Percentiles rank a stretch among this genome's conserved stretches.
Conservation (phyloP, 2,797 vertebrate species). For the Neomorphus geoffroyi region DNA sequence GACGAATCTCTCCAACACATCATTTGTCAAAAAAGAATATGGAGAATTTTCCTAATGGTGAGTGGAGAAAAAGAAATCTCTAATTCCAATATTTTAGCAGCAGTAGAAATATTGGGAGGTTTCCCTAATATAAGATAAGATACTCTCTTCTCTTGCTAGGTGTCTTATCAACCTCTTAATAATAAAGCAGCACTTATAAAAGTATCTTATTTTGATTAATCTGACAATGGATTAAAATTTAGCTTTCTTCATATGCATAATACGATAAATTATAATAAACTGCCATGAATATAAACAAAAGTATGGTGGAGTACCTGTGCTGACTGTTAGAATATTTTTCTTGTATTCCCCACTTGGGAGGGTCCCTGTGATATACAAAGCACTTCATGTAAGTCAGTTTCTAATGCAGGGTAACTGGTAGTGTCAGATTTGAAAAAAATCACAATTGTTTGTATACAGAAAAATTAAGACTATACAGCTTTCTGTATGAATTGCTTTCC, state of each 20-base stretch:
- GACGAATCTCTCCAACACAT: not conserved
- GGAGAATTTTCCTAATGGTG: not conserved
- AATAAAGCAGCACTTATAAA: not conserved
- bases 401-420: not conserved
- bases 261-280: not conserved
- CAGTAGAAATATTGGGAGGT: not conserved
- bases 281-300: not conserved
- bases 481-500: not conserved
- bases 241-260: not conserved
- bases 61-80: not conserved
- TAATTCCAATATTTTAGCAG: not conserved
- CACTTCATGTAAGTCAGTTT: not conserved
- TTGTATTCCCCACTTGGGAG: not conserved
- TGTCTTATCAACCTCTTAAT: not conserved
- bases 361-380: not conserved
- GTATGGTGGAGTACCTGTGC: not conserved
- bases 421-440: not conserved
- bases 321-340: not conserved
- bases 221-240: not conserved
- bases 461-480: not conserved
- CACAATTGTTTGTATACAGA: not conserved
- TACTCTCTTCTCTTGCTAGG: not conserved
- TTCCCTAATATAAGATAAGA: not conserved
- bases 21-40: not conserved
- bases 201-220: not conserved